These are phyloP conservation scores for Boleophthalmus pectinirostris DNA, from an alignment of 2,113 vertebrate species.

Conservation along the genomic window DNA sequence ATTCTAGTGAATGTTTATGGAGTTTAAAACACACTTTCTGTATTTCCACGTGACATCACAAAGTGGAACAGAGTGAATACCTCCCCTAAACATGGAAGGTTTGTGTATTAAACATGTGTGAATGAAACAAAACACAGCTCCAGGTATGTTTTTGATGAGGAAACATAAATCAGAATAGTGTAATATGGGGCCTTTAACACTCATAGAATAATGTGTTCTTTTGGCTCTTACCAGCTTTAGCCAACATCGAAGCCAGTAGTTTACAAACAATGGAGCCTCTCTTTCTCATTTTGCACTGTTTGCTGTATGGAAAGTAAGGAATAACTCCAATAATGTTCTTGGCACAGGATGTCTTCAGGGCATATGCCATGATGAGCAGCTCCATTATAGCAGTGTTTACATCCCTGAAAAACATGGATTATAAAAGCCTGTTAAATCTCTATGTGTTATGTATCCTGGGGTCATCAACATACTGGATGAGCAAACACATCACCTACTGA, in stretches of 20 bases:
- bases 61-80: too few relatives aligned
- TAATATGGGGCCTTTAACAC: too few relatives aligned
- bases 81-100: too few relatives aligned
- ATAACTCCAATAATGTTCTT: slow-evolving; percentile 97
- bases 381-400: slow-evolving; percentile 99
- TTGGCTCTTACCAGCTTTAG: slow-evolving; percentile 85
- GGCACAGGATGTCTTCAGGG: slow-evolving; percentile 93
- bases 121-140: too few relatives aligned
- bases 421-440: slow-evolving; percentile 13
- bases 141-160: too few relatives aligned
- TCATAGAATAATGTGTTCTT: not conserved
- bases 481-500: not conserved
- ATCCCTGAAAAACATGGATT: slow-evolving; percentile 76
- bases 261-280: slow-evolving; percentile 98
- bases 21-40: too few relatives aligned
- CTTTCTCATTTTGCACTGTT: slow-evolving; percentile 99
- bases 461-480: not conserved
- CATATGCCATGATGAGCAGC: slow-evolving; percentile 95
- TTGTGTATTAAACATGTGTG: too few relatives aligned
- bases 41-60: too few relatives aligned
- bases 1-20: too few relatives aligned
- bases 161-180: too few relatives aligned
- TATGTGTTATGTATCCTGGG: slow-evolving; percentile 6
- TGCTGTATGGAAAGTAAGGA: slow-evolving; percentile 98
- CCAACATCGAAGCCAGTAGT: slow-evolving; percentile 93